These are phyloP conservation scores for Choloepus hoffmanni DNA, from an alignment of 2,113 vertebrate species.

Conservation along the genomic window DNA sequence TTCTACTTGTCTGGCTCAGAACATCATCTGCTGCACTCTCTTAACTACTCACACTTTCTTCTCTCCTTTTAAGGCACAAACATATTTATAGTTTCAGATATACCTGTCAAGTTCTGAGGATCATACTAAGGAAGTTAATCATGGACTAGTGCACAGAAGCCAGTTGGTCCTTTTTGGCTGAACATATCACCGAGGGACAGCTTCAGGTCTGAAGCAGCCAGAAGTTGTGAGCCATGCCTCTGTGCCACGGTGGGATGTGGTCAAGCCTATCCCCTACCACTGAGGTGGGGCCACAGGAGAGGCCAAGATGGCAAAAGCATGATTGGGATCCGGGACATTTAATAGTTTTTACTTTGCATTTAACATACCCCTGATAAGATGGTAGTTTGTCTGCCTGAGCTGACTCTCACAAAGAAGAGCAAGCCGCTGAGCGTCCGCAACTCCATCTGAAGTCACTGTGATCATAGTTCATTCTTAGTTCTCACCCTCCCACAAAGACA, in stretches of 20 bases:
- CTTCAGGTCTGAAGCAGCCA: slow-evolving; percentile 52
- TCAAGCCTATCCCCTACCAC: not conserved
- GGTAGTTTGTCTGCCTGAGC: slow-evolving; percentile 37
- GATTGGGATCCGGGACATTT: slow-evolving; percentile 41
- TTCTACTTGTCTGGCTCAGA: slow-evolving; percentile 65
- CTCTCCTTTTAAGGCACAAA: slow-evolving; percentile 87
- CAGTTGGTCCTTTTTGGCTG: slow-evolving; percentile 52
- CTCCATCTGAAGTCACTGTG: slow-evolving; percentile 78
- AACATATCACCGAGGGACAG: slow-evolving; percentile 19
- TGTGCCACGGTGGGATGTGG: slow-evolving; percentile 47
- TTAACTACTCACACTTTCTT: slow-evolving; percentile 52
- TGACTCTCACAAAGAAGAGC: slow-evolving; percentile 62
- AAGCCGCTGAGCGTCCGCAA: slow-evolving; percentile 46
- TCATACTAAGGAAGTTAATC: not conserved
- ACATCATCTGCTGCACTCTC: slow-evolving; percentile 20
- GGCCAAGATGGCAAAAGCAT: slow-evolving; percentile 82
- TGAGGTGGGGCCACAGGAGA: slow-evolving; percentile 75
- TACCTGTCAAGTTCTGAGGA: slow-evolving; percentile 67
- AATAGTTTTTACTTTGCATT: slow-evolving; percentile 33
- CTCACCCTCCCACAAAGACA: slow-evolving; percentile 61
- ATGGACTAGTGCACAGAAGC: not conserved
- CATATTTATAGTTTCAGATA: slow-evolving; percentile 85
- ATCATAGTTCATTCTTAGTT: slow-evolving; percentile 60
- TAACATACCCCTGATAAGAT: slow-evolving; percentile 65
- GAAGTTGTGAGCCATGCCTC: not conserved